These are phyloP conservation scores for Polia nebulosa DNA, from an alignment of 2,888 invertebrate genomes.

Conservation along the genomic window DNA sequence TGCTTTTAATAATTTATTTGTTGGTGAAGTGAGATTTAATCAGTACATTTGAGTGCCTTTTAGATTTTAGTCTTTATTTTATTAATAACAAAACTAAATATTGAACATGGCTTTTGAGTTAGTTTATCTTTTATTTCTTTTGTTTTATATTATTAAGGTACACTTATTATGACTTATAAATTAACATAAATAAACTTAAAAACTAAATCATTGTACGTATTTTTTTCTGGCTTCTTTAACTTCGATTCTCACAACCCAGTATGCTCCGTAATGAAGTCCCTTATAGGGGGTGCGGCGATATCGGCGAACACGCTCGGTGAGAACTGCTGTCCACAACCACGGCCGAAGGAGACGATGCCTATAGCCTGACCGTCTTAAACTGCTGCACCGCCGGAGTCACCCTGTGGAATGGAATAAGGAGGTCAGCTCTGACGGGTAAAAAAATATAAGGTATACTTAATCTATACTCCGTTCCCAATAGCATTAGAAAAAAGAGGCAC, in stretches of 20 bases:
- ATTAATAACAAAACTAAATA: neutral
- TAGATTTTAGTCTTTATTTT: no score
- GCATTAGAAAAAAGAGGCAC: no score
- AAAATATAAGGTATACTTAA: no score
- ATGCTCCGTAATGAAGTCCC: constrained; percentile 78
- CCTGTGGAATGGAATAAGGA: constrained; percentile 41
- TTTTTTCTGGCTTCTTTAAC: neutral
- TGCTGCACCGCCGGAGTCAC: constrained; percentile 83
- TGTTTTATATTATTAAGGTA: neutral
- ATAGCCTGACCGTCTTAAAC: constrained; percentile 78
- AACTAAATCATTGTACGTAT: neutral
- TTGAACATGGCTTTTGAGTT: neutral
- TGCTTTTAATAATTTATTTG: no score
- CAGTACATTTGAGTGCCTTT: no score
- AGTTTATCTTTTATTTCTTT: neutral
- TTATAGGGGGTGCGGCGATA: constrained; percentile 76
- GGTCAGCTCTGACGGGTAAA: neutral
- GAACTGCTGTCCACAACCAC: constrained; percentile 79
- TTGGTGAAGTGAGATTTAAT: no score
- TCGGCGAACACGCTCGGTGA: constrained; percentile 82
- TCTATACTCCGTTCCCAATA: no score
- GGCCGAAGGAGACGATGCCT: constrained; percentile 83
- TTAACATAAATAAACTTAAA: constrained; percentile 36
- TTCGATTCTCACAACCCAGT: constrained; percentile 71
- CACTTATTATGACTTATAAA: constrained; percentile 2